A percentile compares a stretch with the other conserved stretches of the same genome.
phyloP scores from a whole-genome alignment of 2,888 invertebrate genomes.

The Scrobipalpa costella region DNA sequence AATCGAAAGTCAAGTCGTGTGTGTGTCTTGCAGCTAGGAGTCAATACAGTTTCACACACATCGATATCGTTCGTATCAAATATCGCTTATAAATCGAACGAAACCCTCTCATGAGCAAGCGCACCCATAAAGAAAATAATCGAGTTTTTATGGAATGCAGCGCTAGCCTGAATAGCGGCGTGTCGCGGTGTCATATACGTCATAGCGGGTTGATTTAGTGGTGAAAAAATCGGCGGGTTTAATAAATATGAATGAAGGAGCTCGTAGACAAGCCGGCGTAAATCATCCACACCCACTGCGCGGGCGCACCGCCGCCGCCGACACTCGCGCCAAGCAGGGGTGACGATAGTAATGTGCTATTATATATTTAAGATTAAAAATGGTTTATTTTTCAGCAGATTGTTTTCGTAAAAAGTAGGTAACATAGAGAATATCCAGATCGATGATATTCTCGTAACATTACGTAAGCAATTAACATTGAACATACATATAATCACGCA shows the following conservation, averaged over 20 bases:
- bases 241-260: conserved; percentile 74
- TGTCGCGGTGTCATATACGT: conserved; percentile 58
- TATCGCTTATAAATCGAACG: conserved; percentile 15
- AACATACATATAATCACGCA: no score
- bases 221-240: conserved; percentile 63
- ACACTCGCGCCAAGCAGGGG: conserved; percentile 16
- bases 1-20: not conserved
- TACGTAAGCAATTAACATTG: no score
- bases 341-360: not conserved
- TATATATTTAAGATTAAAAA: not conserved
- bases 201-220: conserved; percentile 61
- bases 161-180: conserved; percentile 41
- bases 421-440: no score
- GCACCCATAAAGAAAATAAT: conserved; percentile 25
- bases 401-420: no score
- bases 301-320: conserved; percentile 39
- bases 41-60: not conserved
- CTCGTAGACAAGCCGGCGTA: conserved; percentile 54
- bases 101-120: conserved; percentile 7
- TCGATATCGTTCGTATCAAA: not conserved
- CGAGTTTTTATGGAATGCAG: conserved; percentile 28
- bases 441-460: no score
- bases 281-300: conserved; percentile 75
- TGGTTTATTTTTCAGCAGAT: no score
- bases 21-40: not conserved